Percentiles rank a stretch among this genome's conserved stretches.
These are phyloP conservation scores for Tyria jacobaeae DNA, from an alignment of 2,888 invertebrate genomes.

Conservation along the genomic window DNA sequence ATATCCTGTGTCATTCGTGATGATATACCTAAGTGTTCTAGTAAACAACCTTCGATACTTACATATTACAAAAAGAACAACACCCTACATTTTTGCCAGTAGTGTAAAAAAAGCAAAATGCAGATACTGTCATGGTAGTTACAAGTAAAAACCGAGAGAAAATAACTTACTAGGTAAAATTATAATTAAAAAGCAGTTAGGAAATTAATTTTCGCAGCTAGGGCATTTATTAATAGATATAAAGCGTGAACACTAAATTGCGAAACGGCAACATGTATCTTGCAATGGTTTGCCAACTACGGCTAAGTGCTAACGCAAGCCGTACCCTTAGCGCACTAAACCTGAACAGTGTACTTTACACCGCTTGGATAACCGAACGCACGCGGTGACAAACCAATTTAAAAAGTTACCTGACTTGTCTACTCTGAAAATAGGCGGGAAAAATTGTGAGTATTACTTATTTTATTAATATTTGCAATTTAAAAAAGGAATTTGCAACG, in stretches of 20 bases:
- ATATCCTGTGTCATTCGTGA: too few relatives aligned
- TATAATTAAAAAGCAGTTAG: neutral
- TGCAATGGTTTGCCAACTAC: conserved; percentile 6
- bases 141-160: too few relatives aligned
- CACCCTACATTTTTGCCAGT: too few relatives aligned
- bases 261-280: neutral
- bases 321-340: neutral
- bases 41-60: too few relatives aligned
- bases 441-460: conserved; percentile 3
- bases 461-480: neutral
- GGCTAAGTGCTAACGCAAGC: neutral
- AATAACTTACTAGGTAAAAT: too few relatives aligned
- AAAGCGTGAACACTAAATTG: neutral
- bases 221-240: neutral
- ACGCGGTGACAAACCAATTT: conserved; percentile 8
- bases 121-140: too few relatives aligned
- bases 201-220: neutral
- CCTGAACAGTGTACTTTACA: conserved; percentile 6
- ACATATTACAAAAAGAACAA: too few relatives aligned
- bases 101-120: too few relatives aligned
- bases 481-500: neutral
- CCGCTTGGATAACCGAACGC: conserved; percentile 11
- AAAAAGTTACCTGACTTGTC: conserved; percentile 3
- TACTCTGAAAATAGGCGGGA: neutral
- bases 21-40: too few relatives aligned